phyloP scores from a whole-genome alignment of 2,113 vertebrate genomes.

The Gymnogyps californianus region DNA sequence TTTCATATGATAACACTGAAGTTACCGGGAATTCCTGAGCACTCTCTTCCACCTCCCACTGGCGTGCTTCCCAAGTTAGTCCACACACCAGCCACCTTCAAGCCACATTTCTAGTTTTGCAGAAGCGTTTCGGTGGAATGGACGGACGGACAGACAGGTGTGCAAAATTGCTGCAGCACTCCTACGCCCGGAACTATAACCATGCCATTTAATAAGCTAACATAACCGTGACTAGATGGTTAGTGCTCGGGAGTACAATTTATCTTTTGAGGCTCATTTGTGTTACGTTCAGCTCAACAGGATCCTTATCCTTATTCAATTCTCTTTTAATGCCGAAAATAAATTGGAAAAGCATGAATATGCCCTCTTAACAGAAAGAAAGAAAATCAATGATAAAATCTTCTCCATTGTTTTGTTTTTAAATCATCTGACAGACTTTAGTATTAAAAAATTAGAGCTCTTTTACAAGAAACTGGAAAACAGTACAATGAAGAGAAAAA shows the following conservation, averaged over 20 bases:
- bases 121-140: not conserved
- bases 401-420: not conserved
- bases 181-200: not conserved
- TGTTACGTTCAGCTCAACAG: not conserved
- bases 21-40: not conserved
- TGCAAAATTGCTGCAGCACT: not conserved
- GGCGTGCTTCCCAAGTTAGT: accelerated
- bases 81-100: not conserved
- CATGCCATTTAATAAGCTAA: not conserved
- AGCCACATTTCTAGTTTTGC: not conserved
- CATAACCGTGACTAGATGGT: not conserved
- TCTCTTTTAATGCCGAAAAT: not conserved
- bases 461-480: not conserved
- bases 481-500: not conserved
- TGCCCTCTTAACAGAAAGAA: not conserved
- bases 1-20: not conserved
- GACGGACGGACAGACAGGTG: not conserved
- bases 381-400: not conserved
- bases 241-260: not conserved
- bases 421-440: not conserved
- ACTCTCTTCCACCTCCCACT: not conserved
- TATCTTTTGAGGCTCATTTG: not conserved
- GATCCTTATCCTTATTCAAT: not conserved
- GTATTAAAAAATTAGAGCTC: not conserved
- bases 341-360: not conserved